Evolutionary conservation across 1,140 invertebrate genomes (phyloP).

Genomic region (Linepithema humile): DNA sequence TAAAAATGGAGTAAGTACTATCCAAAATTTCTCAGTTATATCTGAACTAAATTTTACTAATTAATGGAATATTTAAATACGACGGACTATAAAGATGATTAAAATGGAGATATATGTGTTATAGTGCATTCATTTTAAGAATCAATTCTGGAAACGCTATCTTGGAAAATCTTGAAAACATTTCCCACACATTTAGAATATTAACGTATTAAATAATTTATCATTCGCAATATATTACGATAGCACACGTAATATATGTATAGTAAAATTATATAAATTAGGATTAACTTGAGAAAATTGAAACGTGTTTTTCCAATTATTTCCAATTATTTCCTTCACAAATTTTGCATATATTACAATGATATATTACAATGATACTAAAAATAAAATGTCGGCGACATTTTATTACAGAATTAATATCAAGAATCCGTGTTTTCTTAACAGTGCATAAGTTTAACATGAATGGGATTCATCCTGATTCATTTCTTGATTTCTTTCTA

Average conservation of each 20-base stretch:
- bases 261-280: background rate
- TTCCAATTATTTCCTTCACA: too few species aligned
- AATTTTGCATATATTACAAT: background rate
- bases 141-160: background rate
- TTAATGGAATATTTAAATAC: conserved; percentile 11
- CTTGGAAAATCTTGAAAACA: background rate
- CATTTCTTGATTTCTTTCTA: background rate
- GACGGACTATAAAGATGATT: background rate
- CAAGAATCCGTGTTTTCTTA: background rate
- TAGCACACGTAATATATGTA: background rate
- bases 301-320: background rate
- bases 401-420: too few species aligned
- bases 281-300: background rate
- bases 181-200: background rate
- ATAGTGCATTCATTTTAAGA: background rate
- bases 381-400: background rate
- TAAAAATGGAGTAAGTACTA: background rate
- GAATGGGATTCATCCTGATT: background rate
- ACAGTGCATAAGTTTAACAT: background rate
- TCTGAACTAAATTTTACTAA: conserved; percentile 10
- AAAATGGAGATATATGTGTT: conserved; percentile 3
- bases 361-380: background rate
- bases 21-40: background rate
- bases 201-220: background rate
- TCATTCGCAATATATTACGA: background rate